Percentiles rank a stretch among this genome's conserved stretches.
Evolutionary conservation across 1,140 invertebrate species (phyloP).

Genomic region (Temnothorax nylanderi): DNA sequence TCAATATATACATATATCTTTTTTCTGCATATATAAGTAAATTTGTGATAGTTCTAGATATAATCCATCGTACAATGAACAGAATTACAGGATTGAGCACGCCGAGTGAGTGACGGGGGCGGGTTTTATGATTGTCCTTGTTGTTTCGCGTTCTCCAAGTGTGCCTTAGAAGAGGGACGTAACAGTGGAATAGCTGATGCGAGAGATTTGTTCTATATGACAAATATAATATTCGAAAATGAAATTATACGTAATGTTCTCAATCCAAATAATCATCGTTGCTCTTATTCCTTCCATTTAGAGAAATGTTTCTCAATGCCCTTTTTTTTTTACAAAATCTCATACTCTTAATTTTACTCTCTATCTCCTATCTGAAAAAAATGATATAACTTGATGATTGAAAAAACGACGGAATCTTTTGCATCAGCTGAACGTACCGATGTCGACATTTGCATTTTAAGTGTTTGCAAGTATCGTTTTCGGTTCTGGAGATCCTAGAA

Average conservation of each 20-base stretch:
- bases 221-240: not conserved
- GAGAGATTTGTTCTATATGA: not conserved
- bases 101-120: not conserved
- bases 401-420: not conserved
- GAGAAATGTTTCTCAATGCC: not conserved
- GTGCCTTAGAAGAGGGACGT: not conserved
- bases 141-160: constrained; percentile 18
- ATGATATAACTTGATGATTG: not conserved
- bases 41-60: not conserved
- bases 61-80: not conserved
- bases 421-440: not conserved
- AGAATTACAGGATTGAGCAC: constrained; percentile 1
- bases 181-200: not conserved
- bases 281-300: not conserved
- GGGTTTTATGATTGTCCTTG: constrained; percentile 55
- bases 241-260: not conserved
- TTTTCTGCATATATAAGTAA: constrained; percentile 4
- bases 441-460: not conserved
- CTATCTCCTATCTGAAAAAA: not conserved
- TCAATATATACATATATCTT: not conserved
- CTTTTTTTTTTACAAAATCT: not conserved
- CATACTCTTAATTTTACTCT: not conserved
- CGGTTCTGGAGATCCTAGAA: not conserved
- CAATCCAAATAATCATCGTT: not conserved
- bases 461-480: not conserved